Percentiles rank a stretch among this genome's conserved stretches.
phyloP scores from a whole-genome alignment of 2,113 vertebrate genomes.

The cat (Felis catus) region F.catus_Fca126_mat1.0 CM031417.1:103849001-103849500 shows the following conservation, averaged over 20 bases:
- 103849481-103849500: neutral
- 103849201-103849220: too few species aligned
- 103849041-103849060: too few species aligned
- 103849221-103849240: too few species aligned
- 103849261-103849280: neutral
- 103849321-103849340: neutral
- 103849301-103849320: neutral
- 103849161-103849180: too few species aligned
- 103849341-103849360: neutral
- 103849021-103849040: too few species aligned
- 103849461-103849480: slow-evolving; percentile 13
- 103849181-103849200: too few species aligned
- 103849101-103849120: too few species aligned
- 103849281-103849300: neutral
- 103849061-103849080: too few species aligned
- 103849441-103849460: slow-evolving; percentile 44
- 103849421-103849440: neutral
- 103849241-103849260: neutral
- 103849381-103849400: neutral
- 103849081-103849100: too few species aligned
- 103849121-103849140: too few species aligned
- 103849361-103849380: neutral
- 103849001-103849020: neutral
- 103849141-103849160: too few species aligned
- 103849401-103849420: neutral